Conservation (phyloP, 1,140 invertebrate species). For the Papilio helenus region DNA sequence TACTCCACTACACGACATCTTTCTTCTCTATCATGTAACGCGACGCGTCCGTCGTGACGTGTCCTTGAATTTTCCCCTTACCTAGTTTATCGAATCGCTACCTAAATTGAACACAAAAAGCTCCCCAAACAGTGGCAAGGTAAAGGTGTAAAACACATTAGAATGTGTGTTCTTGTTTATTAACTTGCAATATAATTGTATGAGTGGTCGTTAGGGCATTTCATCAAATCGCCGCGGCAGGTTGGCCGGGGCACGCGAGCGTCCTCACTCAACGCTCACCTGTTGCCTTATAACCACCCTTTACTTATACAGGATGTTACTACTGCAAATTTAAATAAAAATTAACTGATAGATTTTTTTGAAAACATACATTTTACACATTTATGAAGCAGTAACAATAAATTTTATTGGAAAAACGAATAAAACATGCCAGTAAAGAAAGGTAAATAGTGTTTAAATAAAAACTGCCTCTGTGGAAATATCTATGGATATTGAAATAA, state of each 20-base stretch:
- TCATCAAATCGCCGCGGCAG: conserved; percentile 29
- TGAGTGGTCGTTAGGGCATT: conserved; percentile 35
- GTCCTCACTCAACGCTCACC: conserved; percentile 44
- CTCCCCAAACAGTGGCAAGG: conserved; percentile 1
- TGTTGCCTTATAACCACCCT: conserved; percentile 47
- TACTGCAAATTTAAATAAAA: not conserved
- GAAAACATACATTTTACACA: no score
- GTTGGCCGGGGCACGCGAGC: conserved; percentile 47
- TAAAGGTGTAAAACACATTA: conserved; percentile 9
- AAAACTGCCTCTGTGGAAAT: no score
- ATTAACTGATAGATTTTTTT: not conserved
- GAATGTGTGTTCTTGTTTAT: conserved; percentile 26
- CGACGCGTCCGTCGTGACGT: not conserved
- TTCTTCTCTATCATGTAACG: not conserved
- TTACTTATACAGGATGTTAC: conserved; percentile 44
- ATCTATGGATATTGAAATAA: no score
- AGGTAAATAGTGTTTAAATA: no score
- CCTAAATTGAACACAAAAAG: not conserved
- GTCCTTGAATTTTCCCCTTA: not conserved
- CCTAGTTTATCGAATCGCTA: not conserved
- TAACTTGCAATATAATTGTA: conserved; percentile 22
- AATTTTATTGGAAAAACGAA: not conserved
- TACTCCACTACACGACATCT: not conserved
- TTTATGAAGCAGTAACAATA: not conserved
- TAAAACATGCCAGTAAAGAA: no score